Base-by-base conservation (phyloP, 2,113 vertebrate genomes). In the Sterrhoptilus dennistouni region DNA sequence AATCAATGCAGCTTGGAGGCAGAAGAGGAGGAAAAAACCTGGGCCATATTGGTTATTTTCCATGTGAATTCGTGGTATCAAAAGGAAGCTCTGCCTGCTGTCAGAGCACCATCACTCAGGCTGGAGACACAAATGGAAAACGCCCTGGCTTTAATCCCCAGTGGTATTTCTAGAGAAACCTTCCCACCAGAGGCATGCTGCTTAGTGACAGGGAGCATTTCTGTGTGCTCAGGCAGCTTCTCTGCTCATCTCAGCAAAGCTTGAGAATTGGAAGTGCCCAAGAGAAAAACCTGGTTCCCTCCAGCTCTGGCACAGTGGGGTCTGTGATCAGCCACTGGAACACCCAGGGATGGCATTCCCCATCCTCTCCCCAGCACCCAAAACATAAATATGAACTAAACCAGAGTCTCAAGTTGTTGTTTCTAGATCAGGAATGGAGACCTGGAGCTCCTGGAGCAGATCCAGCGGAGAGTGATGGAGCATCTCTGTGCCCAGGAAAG, bases 141-240 rank as follows among this genome's bases (percentile, higher is more conserved):
- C 56, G 19, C 59, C 70, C 75, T 64, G 83, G 28, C 47, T 78
- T 59, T 36, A 78, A 82, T 53, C 74, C 64, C 47, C 64, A 53
- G n/a, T 5, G 44, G 88, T 68, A 93, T 80, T 92, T 93, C 76
- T 71, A 74, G 42, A 86, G 93, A 87, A 92, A 80, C 79, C 92
- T 86, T 80, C 90, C 93, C 87, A 75, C 7, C 57, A 76, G 83
- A 94, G 61, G 75, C 44, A 87, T 31, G 40, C 40, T 64, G n/a
- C 2, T 66, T 22, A 59, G 52, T 88, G 82, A 56, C 70, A 82
- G 35, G 50, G 6, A 69, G 36, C n/a, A 38, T 71, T 68, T 81
- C 9, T 59, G 16, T 42, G 54, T 45, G 38, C 89, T 54, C 47
- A 56, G 53, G 57, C n/a, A 69, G 49, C 47, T 42, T 5, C 87